Evolutionary conservation across 2,888 invertebrate genomes (phyloP).

Genomic region (Hoplodrina blanda): DNA sequence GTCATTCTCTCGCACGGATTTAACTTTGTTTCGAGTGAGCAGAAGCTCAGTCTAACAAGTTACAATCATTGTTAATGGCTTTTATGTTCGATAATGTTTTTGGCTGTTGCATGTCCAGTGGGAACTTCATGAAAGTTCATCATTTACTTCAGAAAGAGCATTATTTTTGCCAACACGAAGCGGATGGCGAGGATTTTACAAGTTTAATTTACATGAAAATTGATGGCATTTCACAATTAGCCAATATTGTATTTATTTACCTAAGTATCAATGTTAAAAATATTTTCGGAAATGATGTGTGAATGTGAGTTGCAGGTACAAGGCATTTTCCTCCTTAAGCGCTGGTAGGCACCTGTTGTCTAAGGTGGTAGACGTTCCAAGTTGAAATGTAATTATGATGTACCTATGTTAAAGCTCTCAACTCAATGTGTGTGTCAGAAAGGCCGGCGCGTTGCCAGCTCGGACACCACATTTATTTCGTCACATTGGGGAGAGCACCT

Average conservation of each 20-base stretch:
- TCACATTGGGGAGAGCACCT: slow-evolving; percentile 7
- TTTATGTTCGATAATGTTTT: slow-evolving; percentile 7
- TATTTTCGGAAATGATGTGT: slow-evolving; percentile 32
- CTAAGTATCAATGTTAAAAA: slow-evolving; percentile 54
- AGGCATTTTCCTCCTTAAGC: slow-evolving; percentile 6
- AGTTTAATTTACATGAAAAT: slow-evolving; percentile 30
- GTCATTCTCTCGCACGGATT: slow-evolving; percentile 71
- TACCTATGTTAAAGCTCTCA: slow-evolving; percentile 14
- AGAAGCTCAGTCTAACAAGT: slow-evolving; percentile 26
- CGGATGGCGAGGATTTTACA: slow-evolving; percentile 66
- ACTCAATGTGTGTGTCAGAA: slow-evolving; percentile 2
- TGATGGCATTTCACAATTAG: slow-evolving; percentile 19
- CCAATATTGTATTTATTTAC: slow-evolving; percentile 1
- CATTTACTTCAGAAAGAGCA: slow-evolving; percentile 72
- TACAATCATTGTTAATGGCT: slow-evolving; percentile 2
- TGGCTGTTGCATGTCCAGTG: slow-evolving; percentile 47
- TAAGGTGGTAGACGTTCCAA: slow-evolving; percentile 11
- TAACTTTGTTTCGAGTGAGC: slow-evolving; percentile 37
- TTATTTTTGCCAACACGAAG: slow-evolving; percentile 78
- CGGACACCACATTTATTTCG: slow-evolving; percentile 6
- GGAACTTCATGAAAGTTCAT: slow-evolving; percentile 55
- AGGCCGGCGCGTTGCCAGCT: neutral
- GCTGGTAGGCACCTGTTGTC: neutral
- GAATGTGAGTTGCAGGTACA: slow-evolving; percentile 4
- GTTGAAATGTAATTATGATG: neutral